Base-by-base conservation (phyloP, 2,797 vertebrate species). In the Artibeus lituratus region DNA sequence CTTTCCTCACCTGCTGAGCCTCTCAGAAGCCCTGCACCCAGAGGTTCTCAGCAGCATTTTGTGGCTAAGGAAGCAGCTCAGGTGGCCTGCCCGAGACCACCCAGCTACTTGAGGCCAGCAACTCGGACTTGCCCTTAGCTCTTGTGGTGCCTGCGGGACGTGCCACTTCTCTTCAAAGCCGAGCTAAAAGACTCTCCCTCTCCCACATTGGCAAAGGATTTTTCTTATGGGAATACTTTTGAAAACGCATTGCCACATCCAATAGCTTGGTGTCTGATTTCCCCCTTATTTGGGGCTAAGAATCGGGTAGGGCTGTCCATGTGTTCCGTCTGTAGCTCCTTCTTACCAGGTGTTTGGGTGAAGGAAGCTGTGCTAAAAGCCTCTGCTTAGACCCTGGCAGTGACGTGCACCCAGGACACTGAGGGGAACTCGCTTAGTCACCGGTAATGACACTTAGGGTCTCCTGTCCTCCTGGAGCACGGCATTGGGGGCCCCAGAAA, bases 81-180 rank as follows among this genome's bases (percentile, higher is more conserved):
- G 70, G 55, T 19, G 2, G 2, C 22, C 59, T 70, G 44, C 18
- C 26, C 0, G 15, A 47, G 62, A 9, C 7, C 14, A 39, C 0
- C 10, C 7, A 2, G 37, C 39, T 32, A 3, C 35, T 22, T 0
- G 21, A 10, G 22, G 77, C 32, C 24, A 21, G 49, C 9, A 10
- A 21, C 53, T 55, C 24, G 11, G 24, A 19, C 37, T 15, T 15
- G 35, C 65, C 24, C 39, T 7, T 26, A 29, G 49, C 14, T 3
- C 1, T 37, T 29, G 19, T 47, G 22, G 49, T 3, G 0, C 47
- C n/a, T 10, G 10, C 32, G 21, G 74, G 9, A 0, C 37, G 12
- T 5, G 22, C 26, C 39, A 5, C 4, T 5, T 49, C 59, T 70
- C 53, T 14, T 18, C 51, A 70, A 32, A 69, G 29, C 10, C 22